Base-by-base conservation (phyloP, 1,140 invertebrate species). In the Palaemon carinicauda region DNA sequence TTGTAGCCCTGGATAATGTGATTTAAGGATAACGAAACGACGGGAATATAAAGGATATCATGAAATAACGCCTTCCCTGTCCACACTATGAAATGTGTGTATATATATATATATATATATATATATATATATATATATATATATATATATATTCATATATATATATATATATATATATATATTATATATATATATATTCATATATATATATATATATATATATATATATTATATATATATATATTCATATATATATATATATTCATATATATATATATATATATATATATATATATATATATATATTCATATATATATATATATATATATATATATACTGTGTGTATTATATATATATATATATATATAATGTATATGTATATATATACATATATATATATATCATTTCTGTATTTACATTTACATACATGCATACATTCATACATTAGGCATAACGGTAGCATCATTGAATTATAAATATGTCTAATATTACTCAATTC, bases 261-360 rank as follows among this genome's bases (percentile, higher is more conserved):
- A 24, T 69, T 21, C 9, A 69, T 21, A 60, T 60, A 60, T 7
- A 7, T 60, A 60, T 27, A 60, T 60, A 60, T 60, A 60, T 7
- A 60, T 60, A 7, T 27, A 60, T 60, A 60, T 65, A 65, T 65
- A 24, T 21, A 21, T 21, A 21, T 65, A 65, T 65, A 65, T 65
- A 65, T 65, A 65, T 65, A 65, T n/a, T 21, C 21, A 65, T 2
- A 24, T 65, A 24, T 65, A 65, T 65, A 65, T 65, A 65, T 65
- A 65, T 65, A 65, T 65, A 65, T 65, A 65, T 65, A 65, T 65
- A 65, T 65, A 65, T 65, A 65, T 60, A 60, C n/a, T n/a, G n/a
- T 60, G 14, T 24, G 14, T 60, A 60, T 60, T 60, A 60, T 60
- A 60, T 60, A 60, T 60, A 60, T 60, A 60, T 60, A 60, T 60